Evolutionary conservation across 2,113 vertebrate genomes (phyloP), one percentile per base, ranked within the genome.

Genomic region (Lophura nycthemera): DNA sequence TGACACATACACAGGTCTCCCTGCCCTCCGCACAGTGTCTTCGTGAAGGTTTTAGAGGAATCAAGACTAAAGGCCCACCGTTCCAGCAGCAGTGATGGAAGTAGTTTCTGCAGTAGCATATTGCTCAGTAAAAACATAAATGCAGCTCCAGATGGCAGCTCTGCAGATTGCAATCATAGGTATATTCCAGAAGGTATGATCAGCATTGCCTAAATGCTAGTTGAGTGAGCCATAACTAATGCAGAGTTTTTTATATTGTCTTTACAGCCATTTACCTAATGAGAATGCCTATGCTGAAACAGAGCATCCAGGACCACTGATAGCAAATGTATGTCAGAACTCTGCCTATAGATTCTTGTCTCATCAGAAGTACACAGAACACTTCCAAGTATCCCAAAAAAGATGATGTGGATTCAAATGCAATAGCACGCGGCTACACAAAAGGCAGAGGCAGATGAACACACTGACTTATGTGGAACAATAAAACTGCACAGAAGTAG

Each of bases 131-230:
- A 42, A 92, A 93, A 84, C 64, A 66, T 54, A 64, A 84, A 65
- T 11, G 18, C 10, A 89, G 82, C 70, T 93, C 84, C 91, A 95
- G 94, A 87, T 84, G 89, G 89, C 59, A 18, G 84, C 78, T 82
- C 81, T 47, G 84, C 81, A 88, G 76, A 85, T 38, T 2, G 0
- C 77, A 89, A 8, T 15, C 81, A 38, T 59, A 92, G 87, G 91
- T 86, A 75, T 60, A 21, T 52, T 84, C 66, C 8, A 0, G 66
- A 72, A 89, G 65, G 73, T 50, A 75, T 14, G 34, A 79, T 64
- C 78, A 79, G 22, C 8, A 29, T 63, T 84, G 89, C 66, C 70
- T 67, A 75, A 92, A 65, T 11, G 38, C 66, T 67, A 85, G 60
- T 1, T 43, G 91, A 93, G 89, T 65, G 87, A 92, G 87, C 66